Evolutionary conservation across 2,113 vertebrate genomes (phyloP).

Genomic region (Argyrosomus japonicus): DNA sequence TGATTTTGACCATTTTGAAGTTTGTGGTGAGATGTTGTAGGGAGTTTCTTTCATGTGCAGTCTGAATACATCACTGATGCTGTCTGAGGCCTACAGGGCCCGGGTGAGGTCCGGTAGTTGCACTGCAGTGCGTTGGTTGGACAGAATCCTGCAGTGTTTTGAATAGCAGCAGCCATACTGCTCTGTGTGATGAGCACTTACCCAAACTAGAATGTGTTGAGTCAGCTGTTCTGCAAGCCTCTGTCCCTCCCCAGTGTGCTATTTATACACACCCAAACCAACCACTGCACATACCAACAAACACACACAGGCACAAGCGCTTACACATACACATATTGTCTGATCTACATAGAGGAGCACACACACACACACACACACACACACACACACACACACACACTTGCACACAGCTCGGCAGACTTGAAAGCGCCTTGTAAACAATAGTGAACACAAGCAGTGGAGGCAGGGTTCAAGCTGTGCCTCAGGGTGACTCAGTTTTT

Average conservation of each 20-base stretch:
- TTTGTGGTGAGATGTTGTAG: too few relatives aligned
- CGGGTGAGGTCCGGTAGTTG: not conserved
- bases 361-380: not conserved
- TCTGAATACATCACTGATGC: too few relatives aligned
- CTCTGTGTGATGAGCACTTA: slow-evolving; percentile 69
- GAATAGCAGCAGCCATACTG: slow-evolving; percentile 19
- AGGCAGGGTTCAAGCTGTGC: slow-evolving; percentile 17
- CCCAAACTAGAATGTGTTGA: slow-evolving; percentile 81
- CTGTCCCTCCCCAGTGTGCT: slow-evolving; percentile 69
- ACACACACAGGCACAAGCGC: slow-evolving; percentile 15
- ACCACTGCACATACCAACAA: slow-evolving; percentile 47
- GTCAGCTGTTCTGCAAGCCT: slow-evolving; percentile 75
- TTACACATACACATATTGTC: slow-evolving; percentile 1
- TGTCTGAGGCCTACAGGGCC: too few relatives aligned
- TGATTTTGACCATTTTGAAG: too few relatives aligned
- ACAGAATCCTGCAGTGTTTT: slow-evolving; percentile 38
- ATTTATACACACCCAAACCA: slow-evolving; percentile 76
- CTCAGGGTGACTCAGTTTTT: slow-evolving; percentile 27
- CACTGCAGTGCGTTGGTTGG: not conserved
- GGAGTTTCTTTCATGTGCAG: too few relatives aligned
- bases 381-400: slow-evolving; percentile 7
- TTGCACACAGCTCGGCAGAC: slow-evolving; percentile 3
- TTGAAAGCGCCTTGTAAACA: slow-evolving; percentile 57
- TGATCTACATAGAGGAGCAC: not conserved
- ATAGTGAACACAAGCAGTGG: slow-evolving; percentile 42